These are phyloP conservation scores for human DNA, from an alignment of 2,113 vertebrate genomes.

Conservation along the genomic window GRCh38 chr19:30332501-30333000, in stretches of 20 bases:
- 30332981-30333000: too few species aligned
- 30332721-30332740: neutral
- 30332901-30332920: too few species aligned
- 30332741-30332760: rapidly evolving
- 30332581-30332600: neutral
- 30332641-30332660: neutral
- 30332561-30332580: neutral
- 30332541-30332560: neutral
- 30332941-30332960: too few species aligned
- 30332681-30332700: neutral
- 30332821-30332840: too few species aligned
- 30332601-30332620: neutral
- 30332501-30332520: rapidly evolving
- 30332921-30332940: too few species aligned
- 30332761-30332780: rapidly evolving
- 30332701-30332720: neutral
- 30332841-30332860: too few species aligned
- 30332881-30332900: too few species aligned
- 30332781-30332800: too few species aligned
- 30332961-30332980: too few species aligned
- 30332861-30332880: too few species aligned
- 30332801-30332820: too few species aligned
- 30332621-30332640: neutral
- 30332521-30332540: neutral
- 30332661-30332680: neutral